Conservation (phyloP, 2,888 invertebrate species). For the Catonia carolina region DNA sequence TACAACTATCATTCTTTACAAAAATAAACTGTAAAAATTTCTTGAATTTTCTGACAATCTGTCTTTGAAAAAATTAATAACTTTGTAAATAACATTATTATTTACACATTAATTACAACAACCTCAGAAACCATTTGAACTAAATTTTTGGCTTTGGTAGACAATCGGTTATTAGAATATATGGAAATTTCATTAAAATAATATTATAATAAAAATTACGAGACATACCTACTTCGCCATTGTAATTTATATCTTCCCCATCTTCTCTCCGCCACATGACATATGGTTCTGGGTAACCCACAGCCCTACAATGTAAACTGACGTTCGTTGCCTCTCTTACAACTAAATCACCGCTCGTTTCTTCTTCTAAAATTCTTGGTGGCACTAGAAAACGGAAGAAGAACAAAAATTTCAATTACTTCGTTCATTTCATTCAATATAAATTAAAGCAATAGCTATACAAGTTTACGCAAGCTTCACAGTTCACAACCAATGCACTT, state of each 20-base stretch:
- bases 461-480: too few relatives aligned
- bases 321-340: conserved; percentile 85
- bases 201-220: conserved; percentile 11
- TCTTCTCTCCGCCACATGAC: conserved; percentile 91
- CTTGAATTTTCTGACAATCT: too few relatives aligned
- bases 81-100: too few relatives aligned
- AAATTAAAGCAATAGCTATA: too few relatives aligned
- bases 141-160: too few relatives aligned
- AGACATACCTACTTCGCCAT: conserved; percentile 80
- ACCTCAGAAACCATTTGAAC: too few relatives aligned
- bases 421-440: too few relatives aligned
- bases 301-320: conserved; percentile 78
- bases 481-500: too few relatives aligned
- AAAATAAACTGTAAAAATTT: too few relatives aligned
- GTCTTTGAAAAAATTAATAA: too few relatives aligned
- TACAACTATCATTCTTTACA: too few relatives aligned
- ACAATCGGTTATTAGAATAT: conserved; percentile 18
- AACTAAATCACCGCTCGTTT: conserved; percentile 87
- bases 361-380: conserved; percentile 79
- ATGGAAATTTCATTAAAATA: conserved; percentile 19
- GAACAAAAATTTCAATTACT: background rate
- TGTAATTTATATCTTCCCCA: conserved; percentile 80
- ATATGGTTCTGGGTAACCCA: conserved; percentile 83
- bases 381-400: conserved; percentile 59
- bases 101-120: too few relatives aligned